phyloP scores from a whole-genome alignment of 2,113 vertebrate genomes.

The Gadus macrocephalus region DNA sequence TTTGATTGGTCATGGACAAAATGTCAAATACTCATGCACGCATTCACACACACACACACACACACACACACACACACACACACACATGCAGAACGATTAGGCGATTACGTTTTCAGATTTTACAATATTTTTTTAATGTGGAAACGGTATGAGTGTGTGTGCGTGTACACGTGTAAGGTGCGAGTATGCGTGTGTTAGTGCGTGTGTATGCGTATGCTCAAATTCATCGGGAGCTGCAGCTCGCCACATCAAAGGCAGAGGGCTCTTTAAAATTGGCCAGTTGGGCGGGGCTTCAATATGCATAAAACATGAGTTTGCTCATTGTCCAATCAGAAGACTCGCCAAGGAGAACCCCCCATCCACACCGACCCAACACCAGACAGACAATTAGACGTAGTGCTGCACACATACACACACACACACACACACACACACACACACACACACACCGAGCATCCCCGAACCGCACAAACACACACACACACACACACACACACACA shows the following conservation, averaged over 20 bases:
- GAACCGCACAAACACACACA: constrained; percentile 6
- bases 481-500: neutral
- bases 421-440: neutral
- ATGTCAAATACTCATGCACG: too few species aligned
- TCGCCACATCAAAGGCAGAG: constrained; percentile 45
- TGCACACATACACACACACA: neutral
- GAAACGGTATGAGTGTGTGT: too few species aligned
- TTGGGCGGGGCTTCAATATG: constrained; percentile 44
- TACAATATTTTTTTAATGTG: too few species aligned
- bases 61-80: constrained; percentile 8
- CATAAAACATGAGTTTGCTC: constrained; percentile 67
- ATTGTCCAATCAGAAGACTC: constrained; percentile 46
- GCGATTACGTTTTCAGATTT: too few species aligned
- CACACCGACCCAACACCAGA: constrained; percentile 14
- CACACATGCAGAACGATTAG: neutral
- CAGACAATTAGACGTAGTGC: too few species aligned
- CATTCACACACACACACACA: neutral
- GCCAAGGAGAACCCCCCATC: constrained; percentile 45
- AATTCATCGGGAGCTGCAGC: neutral
- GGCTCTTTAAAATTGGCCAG: constrained; percentile 64
- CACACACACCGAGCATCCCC: constrained; percentile 21
- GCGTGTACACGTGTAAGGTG: too few species aligned
- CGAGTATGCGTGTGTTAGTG: too few species aligned
- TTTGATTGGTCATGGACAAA: too few species aligned
- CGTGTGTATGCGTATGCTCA: too few species aligned